Conservation (phyloP, 2,888 invertebrate genomes). For the Azorinus chamasolen region DNA sequence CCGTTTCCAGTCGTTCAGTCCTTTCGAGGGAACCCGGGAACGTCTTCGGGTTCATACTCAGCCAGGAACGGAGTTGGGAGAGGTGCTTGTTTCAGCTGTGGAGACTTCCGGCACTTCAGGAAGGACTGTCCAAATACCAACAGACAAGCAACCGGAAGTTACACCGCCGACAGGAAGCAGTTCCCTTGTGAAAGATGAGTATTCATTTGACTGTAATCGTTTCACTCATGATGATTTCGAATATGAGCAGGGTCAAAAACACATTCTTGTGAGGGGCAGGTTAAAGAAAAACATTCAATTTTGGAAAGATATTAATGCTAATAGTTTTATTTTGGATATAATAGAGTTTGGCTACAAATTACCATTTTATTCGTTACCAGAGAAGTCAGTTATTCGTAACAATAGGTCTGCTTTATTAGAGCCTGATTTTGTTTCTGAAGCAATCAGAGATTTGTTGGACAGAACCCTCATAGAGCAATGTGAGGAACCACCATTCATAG, state of each 20-base stretch:
- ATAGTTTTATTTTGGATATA: slow-evolving; percentile 24
- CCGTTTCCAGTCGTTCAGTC: too few species aligned
- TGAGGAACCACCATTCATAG: neutral
- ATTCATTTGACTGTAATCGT: slow-evolving; percentile 16
- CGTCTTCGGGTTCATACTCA: too few species aligned
- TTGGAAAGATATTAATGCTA: slow-evolving; percentile 23
- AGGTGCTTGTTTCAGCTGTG: slow-evolving; percentile 40
- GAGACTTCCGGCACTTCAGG: slow-evolving; percentile 29
- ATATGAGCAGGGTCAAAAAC: slow-evolving; percentile 44
- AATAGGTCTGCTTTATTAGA: slow-evolving; percentile 24
- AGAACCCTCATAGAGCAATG: slow-evolving; percentile 19
- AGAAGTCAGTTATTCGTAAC: slow-evolving; percentile 1
- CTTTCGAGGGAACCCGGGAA: too few species aligned
- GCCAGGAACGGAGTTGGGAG: slow-evolving; percentile 7
- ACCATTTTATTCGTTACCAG: slow-evolving; percentile 26
- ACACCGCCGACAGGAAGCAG: neutral
- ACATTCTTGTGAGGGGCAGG: slow-evolving; percentile 39
- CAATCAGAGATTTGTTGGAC: slow-evolving; percentile 29
- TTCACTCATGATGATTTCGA: slow-evolving; percentile 46
- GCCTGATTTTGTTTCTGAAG: slow-evolving; percentile 26
- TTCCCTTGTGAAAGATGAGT: slow-evolving; percentile 39
- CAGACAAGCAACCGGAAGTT: neutral
- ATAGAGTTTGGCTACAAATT: slow-evolving; percentile 33
- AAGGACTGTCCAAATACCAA: slow-evolving; percentile 28
- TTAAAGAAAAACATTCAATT: slow-evolving; percentile 25